Evolutionary conservation across 2,113 vertebrate genomes (phyloP).

Genomic region (Pithys albifrons): DNA sequence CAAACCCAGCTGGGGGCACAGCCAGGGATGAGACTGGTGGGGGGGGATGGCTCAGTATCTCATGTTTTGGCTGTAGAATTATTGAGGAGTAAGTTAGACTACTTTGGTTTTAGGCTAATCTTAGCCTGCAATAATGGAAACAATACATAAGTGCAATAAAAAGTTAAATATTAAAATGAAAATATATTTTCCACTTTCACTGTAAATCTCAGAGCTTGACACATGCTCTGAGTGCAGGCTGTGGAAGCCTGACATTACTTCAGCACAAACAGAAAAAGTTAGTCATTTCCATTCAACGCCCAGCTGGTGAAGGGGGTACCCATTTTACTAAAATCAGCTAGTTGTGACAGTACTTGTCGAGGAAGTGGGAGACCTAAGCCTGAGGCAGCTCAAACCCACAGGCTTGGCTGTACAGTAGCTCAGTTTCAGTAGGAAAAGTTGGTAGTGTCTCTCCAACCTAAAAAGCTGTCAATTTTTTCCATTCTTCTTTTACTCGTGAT

Average conservation of each 20-base stretch:
- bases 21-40: neutral
- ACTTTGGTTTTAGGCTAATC: neutral
- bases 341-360: conserved; percentile 5
- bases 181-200: conserved; percentile 37
- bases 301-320: neutral
- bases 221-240: neutral
- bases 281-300: conserved; percentile 5
- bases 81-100: neutral
- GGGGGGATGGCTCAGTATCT: neutral
- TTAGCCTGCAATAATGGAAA: neutral
- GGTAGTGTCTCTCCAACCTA: neutral
- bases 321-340: neutral
- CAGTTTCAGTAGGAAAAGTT: neutral
- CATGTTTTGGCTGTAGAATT: neutral
- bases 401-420: neutral
- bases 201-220: neutral
- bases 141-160: neutral
- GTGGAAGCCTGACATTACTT: neutral
- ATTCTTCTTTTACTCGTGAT: neutral
- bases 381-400: conserved; percentile 14
- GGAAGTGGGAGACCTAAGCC: conserved; percentile 22
- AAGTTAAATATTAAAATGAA: neutral
- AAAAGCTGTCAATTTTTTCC: neutral
- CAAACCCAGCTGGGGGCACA: neutral
- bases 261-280: conserved; percentile 11